phyloP scores from a whole-genome alignment of 2,888 invertebrate species.

The Papilio demoleus region DNA sequence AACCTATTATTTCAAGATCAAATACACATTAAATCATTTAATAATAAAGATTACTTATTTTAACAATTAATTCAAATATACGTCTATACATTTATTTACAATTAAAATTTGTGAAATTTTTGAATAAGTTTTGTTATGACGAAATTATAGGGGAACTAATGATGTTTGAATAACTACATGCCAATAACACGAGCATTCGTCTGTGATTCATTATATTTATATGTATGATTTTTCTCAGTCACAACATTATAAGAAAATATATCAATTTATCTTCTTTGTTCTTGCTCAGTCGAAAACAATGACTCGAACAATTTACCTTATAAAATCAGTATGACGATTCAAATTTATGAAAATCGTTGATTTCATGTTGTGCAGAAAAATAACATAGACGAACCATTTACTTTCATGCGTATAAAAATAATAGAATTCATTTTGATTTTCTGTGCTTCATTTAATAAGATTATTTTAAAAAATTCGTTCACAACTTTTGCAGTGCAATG shows the following conservation, averaged over 20 bases:
- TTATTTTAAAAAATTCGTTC: constrained; percentile 23
- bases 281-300: constrained; percentile 20
- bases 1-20: too few species aligned
- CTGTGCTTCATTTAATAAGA: neutral
- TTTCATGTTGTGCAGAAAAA: constrained; percentile 14
- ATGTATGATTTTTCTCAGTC: neutral
- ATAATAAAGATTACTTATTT: too few species aligned
- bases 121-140: neutral
- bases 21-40: too few species aligned
- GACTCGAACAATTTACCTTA: neutral
- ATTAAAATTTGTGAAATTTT: neutral
- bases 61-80: too few species aligned
- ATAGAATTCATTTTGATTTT: constrained; percentile 12
- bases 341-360: constrained; percentile 19
- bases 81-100: too few species aligned
- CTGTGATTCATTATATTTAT: constrained; percentile 6
- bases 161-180: constrained; percentile 4
- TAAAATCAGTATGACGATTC: constrained; percentile 12
- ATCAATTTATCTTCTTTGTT: constrained; percentile 5
- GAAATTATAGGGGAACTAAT: neutral
- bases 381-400: constrained; percentile 20
- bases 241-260: neutral
- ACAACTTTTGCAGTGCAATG: constrained; percentile 13
- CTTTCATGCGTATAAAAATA: constrained; percentile 17
- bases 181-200: neutral